phyloP scores from a whole-genome alignment of 2,888 invertebrate genomes.

The Luffia ferchaultella region DNA sequence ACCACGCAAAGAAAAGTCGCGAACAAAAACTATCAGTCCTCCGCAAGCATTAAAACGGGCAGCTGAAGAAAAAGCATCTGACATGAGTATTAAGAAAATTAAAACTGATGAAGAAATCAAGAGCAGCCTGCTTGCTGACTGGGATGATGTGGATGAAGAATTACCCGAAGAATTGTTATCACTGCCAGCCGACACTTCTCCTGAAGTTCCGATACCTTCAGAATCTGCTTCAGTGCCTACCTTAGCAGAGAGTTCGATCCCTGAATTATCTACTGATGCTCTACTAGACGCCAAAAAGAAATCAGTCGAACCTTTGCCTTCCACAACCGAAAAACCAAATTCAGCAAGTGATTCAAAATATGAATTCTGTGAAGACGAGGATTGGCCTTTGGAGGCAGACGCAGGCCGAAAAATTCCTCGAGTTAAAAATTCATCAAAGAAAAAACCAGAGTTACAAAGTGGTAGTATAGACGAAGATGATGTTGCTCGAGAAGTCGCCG shows the following conservation, averaged over 20 bases:
- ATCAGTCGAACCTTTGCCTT: slow-evolving; percentile 19
- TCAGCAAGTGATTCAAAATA: slow-evolving; percentile 72
- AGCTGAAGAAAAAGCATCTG: slow-evolving; percentile 32
- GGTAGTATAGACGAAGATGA: slow-evolving; percentile 52
- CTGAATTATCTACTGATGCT: not conserved
- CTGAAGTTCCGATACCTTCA: slow-evolving; percentile 13
- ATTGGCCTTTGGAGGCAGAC: slow-evolving; percentile 61
- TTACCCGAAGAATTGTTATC: slow-evolving; percentile 44
- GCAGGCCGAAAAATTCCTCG: slow-evolving; percentile 72
- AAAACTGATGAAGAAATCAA: slow-evolving; percentile 72
- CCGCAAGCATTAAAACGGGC: slow-evolving; percentile 42
- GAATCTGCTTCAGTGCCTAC: slow-evolving; percentile 41
- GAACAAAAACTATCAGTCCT: slow-evolving; percentile 35
- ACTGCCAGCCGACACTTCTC: slow-evolving; percentile 19
- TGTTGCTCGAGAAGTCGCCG: slow-evolving; percentile 65
- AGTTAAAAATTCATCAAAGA: slow-evolving; percentile 51
- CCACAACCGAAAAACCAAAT: slow-evolving; percentile 41
- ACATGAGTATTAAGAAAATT: slow-evolving; percentile 45
- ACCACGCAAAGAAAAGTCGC: slow-evolving; percentile 7
- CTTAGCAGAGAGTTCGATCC: slow-evolving; percentile 37
- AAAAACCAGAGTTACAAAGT: slow-evolving; percentile 47
- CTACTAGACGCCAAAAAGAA: slow-evolving; percentile 21
- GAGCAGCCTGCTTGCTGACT: slow-evolving; percentile 77
- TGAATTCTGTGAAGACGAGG: slow-evolving; percentile 81
- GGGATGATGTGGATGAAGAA: slow-evolving; percentile 70